These are phyloP conservation scores for Mellilla xanthometata DNA, from an alignment of 2,888 invertebrate genomes.

Conservation along the genomic window DNA sequence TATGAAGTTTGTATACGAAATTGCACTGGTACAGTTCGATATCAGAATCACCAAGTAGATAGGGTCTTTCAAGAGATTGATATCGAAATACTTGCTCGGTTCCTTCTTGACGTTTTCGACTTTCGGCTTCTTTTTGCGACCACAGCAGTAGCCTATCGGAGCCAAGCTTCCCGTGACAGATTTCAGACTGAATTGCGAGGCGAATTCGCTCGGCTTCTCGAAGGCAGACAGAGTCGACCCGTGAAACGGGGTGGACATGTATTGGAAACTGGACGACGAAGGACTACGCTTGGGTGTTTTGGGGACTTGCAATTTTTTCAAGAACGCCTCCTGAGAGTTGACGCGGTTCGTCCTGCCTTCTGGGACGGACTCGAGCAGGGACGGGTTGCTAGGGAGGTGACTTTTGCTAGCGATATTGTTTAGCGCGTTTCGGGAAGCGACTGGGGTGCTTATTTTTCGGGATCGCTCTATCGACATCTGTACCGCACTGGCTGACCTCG, in stretches of 20 bases:
- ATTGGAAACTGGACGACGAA: constrained; percentile 91
- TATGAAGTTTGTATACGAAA: constrained; percentile 93
- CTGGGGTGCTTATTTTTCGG: constrained; percentile 65
- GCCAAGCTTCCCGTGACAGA: constrained; percentile 84
- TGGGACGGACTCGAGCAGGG: constrained; percentile 86
- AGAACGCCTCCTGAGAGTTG: constrained; percentile 63
- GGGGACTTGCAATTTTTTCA: constrained; percentile 61
- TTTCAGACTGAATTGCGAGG: constrained; percentile 89
- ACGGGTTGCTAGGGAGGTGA: constrained; percentile 85
- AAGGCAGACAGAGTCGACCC: constrained; percentile 91
- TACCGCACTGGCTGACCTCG: constrained; percentile 88
- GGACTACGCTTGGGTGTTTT: constrained; percentile 86
- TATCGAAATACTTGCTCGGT: constrained; percentile 87
- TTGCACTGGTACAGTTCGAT: constrained; percentile 93
- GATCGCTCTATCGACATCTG: constrained; percentile 75
- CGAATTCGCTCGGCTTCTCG: constrained; percentile 89
- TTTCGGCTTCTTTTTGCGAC: constrained; percentile 55
- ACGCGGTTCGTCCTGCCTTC: constrained; percentile 79
- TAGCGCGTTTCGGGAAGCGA: constrained; percentile 64
- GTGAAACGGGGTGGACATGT: constrained; percentile 92
- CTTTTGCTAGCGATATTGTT: constrained; percentile 84
- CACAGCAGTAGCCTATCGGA: constrained; percentile 64
- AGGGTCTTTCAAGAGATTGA: constrained; percentile 88
- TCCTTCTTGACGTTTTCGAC: constrained; percentile 62
- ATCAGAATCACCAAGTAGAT: constrained; percentile 91